Percentiles rank a stretch among this genome's conserved stretches.
Evolutionary conservation across 2,888 invertebrate genomes (phyloP).

Genomic region (Oligia strigilis): DNA sequence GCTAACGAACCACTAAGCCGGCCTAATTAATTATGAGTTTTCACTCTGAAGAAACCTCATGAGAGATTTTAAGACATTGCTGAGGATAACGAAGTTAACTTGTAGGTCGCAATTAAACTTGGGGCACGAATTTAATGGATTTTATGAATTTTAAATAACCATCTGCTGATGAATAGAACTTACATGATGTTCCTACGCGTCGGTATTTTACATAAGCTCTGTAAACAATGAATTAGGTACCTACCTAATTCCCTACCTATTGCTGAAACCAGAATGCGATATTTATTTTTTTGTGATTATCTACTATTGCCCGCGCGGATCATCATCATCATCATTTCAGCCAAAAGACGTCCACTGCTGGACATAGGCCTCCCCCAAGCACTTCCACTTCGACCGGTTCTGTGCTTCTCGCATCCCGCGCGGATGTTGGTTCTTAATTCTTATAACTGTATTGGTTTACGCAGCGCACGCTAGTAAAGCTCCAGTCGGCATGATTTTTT

Average conservation of each 20-base stretch:
- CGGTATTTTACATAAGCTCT: background rate
- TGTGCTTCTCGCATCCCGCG: too few species aligned
- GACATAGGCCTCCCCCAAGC: too few species aligned
- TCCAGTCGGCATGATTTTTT: background rate
- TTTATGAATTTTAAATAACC: conserved; percentile 18
- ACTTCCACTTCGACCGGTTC: too few species aligned
- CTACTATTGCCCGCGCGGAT: too few species aligned
- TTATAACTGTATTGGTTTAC: background rate
- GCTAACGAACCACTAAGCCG: conserved; percentile 44
- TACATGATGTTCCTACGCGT: background rate
- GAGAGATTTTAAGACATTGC: conserved; percentile 15
- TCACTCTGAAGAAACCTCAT: conserved; percentile 6
- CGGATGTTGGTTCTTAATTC: too few species aligned
- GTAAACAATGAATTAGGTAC: background rate
- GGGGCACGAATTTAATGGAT: background rate
- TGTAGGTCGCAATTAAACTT: background rate
- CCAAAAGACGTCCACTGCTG: too few species aligned
- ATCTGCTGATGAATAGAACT: conserved; percentile 1
- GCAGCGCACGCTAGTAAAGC: background rate
- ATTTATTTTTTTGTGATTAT: background rate
- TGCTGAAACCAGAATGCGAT: background rate
- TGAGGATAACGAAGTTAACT: background rate
- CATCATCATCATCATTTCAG: too few species aligned
- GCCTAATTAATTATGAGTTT: conserved; percentile 33
- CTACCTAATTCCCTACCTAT: background rate